Conservation (phyloP, 2,797 vertebrate species). For the Triplophysa bombifrons region DNA sequence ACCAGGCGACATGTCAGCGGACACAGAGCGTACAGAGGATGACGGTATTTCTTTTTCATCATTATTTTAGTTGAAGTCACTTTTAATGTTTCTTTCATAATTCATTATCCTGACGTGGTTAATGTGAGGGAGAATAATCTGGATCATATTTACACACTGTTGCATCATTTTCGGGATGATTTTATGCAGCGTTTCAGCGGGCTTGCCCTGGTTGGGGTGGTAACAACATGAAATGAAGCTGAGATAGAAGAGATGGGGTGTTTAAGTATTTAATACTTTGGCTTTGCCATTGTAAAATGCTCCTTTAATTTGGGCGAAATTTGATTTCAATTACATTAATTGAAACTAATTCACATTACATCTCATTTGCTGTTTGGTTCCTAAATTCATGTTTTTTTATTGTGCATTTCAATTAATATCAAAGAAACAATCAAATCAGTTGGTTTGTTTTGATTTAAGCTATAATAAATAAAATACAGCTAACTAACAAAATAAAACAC, state of each 20-base stretch:
- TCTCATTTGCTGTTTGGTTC: neutral
- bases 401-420: too few species aligned
- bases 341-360: neutral
- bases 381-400: too few species aligned
- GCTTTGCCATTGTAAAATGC: neutral
- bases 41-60: slow-evolving; percentile 58
- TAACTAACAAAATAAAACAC: neutral
- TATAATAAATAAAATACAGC: too few species aligned
- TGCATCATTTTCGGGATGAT: slow-evolving; percentile 35
- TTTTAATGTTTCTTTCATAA: slow-evolving; percentile 34
- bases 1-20: slow-evolving; percentile 45
- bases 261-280: slow-evolving; percentile 1
- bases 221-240: neutral
- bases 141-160: slow-evolving; percentile 39
- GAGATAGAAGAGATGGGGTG: neutral
- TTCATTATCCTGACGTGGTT: slow-evolving; percentile 40
- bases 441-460: too few species aligned
- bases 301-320: neutral
- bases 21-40: slow-evolving; percentile 43
- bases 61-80: slow-evolving; percentile 29
- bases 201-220: neutral
- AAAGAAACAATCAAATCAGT: too few species aligned
- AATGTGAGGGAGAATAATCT: slow-evolving; percentile 37
- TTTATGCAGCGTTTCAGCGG: slow-evolving; percentile 5
- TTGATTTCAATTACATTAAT: too few species aligned